phyloP scores from a whole-genome alignment of 64 coral and sea anemone species.

The Stichodactyla helianthus region DNA sequence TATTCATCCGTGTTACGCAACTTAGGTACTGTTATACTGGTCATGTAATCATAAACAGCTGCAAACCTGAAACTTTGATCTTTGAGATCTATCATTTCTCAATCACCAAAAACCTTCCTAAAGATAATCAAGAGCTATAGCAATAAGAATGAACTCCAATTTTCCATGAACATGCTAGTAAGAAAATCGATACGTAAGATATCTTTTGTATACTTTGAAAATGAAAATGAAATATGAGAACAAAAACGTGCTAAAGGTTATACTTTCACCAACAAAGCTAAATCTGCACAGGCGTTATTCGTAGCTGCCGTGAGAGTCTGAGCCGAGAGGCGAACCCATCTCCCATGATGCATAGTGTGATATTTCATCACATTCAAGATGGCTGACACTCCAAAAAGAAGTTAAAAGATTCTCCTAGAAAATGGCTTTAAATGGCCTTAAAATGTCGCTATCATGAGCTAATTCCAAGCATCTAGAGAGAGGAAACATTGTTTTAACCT shows the following conservation, averaged over 20 bases:
- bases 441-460: slow-evolving; percentile 17
- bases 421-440: neutral
- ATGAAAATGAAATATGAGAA: neutral
- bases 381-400: slow-evolving; percentile 1
- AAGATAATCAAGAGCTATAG: neutral
- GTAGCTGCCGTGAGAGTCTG: neutral
- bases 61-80: too few relatives aligned
- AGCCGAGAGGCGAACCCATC: slow-evolving; percentile 4
- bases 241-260: neutral
- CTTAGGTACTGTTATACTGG: neutral
- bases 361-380: slow-evolving; percentile 18
- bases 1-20: slow-evolving; percentile 1
- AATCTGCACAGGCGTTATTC: neutral
- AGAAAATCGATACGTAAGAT: neutral
- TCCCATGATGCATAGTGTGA: slow-evolving; percentile 17
- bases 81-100: too few relatives aligned
- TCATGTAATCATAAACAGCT: too few relatives aligned
- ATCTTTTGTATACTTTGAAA: neutral
- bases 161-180: too few relatives aligned
- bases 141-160: neutral
- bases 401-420: neutral
- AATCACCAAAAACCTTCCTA: too few relatives aligned
- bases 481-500: neutral
- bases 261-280: neutral
- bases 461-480: neutral